Percentiles rank a stretch among this genome's conserved stretches.
Conservation (phyloP, 1,140 invertebrate genomes). For the Babylonia areolata region DNA sequence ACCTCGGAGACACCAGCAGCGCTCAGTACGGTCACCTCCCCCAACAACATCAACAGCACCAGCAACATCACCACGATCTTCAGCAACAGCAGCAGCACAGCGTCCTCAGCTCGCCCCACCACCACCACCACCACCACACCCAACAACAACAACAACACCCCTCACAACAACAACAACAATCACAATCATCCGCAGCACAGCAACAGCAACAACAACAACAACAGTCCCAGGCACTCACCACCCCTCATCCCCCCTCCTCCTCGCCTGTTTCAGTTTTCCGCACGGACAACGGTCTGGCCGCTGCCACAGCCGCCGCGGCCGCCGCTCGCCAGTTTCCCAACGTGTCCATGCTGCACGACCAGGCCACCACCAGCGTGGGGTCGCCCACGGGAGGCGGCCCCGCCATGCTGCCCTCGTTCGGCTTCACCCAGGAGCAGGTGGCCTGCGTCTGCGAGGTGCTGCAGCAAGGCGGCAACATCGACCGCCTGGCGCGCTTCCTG, state of each 20-base stretch:
- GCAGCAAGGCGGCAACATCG: conserved; percentile 98
- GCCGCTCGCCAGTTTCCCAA: conserved; percentile 61
- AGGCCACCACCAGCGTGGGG: conserved; percentile 64
- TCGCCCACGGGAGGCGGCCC: conserved; percentile 77
- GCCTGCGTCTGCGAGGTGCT: conserved; percentile 99
- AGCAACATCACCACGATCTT: conserved; percentile 12
- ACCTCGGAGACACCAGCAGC: neutral
- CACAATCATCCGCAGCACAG: neutral
- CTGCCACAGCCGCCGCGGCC: conserved; percentile 19
- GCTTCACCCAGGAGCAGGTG: conserved; percentile 98
- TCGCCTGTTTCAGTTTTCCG: conserved; percentile 58
- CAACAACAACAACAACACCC: conserved; percentile 12
- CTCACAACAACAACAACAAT: conserved; percentile 20
- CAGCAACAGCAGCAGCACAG: conserved; percentile 4
- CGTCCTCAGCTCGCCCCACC: neutral
- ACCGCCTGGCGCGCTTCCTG: conserved; percentile 94
- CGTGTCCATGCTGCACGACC: conserved; percentile 70
- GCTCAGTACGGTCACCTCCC: neutral
- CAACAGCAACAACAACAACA: conserved; percentile 22
- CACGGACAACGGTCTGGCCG: conserved; percentile 58
- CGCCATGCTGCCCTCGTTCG: conserved; percentile 91
- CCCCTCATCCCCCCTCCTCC: conserved; percentile 20
- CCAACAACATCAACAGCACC: conserved; percentile 8
- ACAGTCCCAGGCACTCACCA: conserved; percentile 10
- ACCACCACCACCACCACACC: conserved; percentile 14